These are phyloP conservation scores for Corynorhinus townsendii DNA, from an alignment of 2,113 vertebrate genomes.

Conservation along the genomic window DNA sequence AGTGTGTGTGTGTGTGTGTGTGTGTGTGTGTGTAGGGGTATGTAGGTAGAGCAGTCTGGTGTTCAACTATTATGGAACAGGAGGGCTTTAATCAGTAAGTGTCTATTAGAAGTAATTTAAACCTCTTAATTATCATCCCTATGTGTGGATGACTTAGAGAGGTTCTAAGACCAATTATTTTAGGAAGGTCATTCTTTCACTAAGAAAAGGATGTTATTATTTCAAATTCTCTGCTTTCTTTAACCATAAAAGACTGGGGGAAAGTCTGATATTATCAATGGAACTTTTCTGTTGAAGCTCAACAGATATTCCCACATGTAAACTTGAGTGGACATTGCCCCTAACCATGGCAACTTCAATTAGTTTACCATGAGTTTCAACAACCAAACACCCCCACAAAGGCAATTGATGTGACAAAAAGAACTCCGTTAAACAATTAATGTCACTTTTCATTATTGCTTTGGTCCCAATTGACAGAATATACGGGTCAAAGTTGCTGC, in stretches of 20 bases:
- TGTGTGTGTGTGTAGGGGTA: not conserved
- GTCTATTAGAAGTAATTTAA: not conserved
- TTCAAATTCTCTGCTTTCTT: conserved; percentile 65
- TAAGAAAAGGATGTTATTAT: conserved; percentile 44
- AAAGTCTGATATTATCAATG: conserved; percentile 72
- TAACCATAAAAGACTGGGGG: conserved; percentile 50
- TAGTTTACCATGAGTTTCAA: conserved; percentile 83
- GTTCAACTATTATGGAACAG: not conserved
- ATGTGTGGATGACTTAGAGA: not conserved
- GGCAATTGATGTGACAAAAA: conserved; percentile 85
- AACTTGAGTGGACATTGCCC: conserved; percentile 76
- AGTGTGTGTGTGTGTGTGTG: not conserved
- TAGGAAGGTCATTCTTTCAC: conserved; percentile 7
- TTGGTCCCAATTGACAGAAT: conserved; percentile 90
- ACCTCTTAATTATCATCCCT: not conserved
- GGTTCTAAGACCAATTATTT: not conserved
- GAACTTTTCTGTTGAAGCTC: conserved; percentile 51
- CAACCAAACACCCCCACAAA: conserved; percentile 84
- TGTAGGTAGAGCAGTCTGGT: not conserved
- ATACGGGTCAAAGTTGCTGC: conserved; percentile 93
- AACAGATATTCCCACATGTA: conserved; percentile 65
- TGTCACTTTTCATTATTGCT: conserved; percentile 92
- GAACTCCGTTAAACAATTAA: conserved; percentile 91
- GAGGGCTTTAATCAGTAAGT: not conserved
- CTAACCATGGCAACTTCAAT: conserved; percentile 86